Base-by-base conservation (phyloP, 2,888 invertebrate species). In the Elysia crispata region DNA sequence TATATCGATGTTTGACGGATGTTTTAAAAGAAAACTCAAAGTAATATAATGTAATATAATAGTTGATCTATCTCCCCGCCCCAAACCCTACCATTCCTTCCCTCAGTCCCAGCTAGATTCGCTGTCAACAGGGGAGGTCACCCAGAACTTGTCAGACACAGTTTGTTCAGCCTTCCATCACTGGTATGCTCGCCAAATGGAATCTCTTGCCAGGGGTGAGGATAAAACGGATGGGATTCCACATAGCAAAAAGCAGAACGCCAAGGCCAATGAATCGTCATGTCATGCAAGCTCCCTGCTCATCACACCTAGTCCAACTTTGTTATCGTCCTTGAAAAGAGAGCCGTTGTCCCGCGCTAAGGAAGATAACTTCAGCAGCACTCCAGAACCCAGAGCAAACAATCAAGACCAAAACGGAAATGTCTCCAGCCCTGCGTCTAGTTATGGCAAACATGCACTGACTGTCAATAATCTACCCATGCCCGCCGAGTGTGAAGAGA, bases 61-160 rank as follows among this genome's bases (percentile, higher is more conserved):
- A 3, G 11, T 41, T 41, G 41, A 41, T 41, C 11, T 41, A 6
- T 6, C 11, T 6, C 3, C 11, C 41, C 41, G 11, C 41, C 41
- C 41, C 60, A 8, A 18, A 23, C 5, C 60, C 60, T 6, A 3
- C 20, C 23, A 25, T 30, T 11, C 41, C 18, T 49, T 57, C 5
- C 73, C 33, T 11, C 79, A 79, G 79, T 33, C 79, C 8, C 41
- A 66, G n/a, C 79, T 79, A 18, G 79, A 79, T 25, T 31, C 74
- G 25, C 74, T 79, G 13, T 74, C 74, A 20, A 54, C 33, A 67
- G 79, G 79, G 20, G 74, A 67, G 67, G 33, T 33, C 8, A 79
- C 25, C 41, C 79, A 67, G 57, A 64, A 31, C 57, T 67, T 79
- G 18, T 54, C 79, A 0, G 79, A 79, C 15, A 73, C 73, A 20